Evolutionary conservation across 2,888 invertebrate species (phyloP).

Genomic region (Drosophila kanekoi): DNA sequence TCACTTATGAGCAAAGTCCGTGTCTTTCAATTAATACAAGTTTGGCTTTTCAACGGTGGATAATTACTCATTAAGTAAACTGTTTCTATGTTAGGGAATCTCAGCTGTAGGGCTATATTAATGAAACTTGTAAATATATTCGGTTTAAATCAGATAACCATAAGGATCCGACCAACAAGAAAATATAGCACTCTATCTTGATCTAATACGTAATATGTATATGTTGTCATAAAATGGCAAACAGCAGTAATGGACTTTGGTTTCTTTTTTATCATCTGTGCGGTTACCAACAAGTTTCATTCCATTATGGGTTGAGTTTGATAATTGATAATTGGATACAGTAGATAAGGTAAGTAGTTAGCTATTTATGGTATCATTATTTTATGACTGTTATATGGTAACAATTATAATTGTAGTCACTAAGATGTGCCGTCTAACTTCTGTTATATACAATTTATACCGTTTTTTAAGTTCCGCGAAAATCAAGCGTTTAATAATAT

Average conservation of each 20-base stretch:
- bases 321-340: slow-evolving; percentile 58
- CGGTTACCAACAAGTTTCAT: slow-evolving; percentile 24
- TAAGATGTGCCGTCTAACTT: background rate
- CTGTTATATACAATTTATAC: background rate
- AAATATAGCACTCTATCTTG: background rate
- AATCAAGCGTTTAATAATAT: background rate
- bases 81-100: background rate
- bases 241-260: slow-evolving; percentile 37
- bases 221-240: slow-evolving; percentile 3
- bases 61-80: background rate
- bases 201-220: background rate
- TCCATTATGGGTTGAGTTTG: slow-evolving; percentile 25
- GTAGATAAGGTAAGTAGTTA: slow-evolving; percentile 35
- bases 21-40: background rate
- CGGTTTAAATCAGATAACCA: no score
- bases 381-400: slow-evolving; percentile 24
- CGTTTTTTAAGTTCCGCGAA: background rate
- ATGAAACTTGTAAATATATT: background rate
- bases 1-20: slow-evolving; percentile 18
- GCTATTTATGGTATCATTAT: slow-evolving; percentile 30
- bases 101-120: no score
- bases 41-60: background rate
- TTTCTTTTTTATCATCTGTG: slow-evolving; percentile 22
- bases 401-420: slow-evolving; percentile 14
- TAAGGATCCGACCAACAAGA: no score